These are phyloP conservation scores for Alfaro cultratus DNA, from an alignment of 2,797 vertebrate genomes.

Conservation along the genomic window DNA sequence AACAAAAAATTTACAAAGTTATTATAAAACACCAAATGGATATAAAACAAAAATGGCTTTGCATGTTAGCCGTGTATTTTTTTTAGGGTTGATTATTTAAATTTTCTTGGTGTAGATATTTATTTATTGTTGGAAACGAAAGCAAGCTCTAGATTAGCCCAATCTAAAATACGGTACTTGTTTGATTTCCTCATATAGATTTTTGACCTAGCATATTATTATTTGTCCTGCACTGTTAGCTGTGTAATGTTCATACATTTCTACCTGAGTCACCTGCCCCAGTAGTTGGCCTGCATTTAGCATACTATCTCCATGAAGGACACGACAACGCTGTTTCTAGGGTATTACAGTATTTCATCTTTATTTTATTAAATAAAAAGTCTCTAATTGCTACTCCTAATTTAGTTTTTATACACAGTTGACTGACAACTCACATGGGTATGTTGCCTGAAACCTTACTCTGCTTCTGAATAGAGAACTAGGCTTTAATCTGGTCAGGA, in stretches of 20 bases:
- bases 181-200: background rate
- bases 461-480: background rate
- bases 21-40: too few relatives aligned
- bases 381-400: background rate
- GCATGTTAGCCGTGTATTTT: background rate
- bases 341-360: background rate
- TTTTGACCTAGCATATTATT: background rate
- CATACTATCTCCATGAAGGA: background rate
- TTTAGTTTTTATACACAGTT: background rate
- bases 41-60: background rate
- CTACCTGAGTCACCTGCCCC: background rate
- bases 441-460: background rate
- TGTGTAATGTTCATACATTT: background rate
- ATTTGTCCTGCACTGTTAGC: background rate
- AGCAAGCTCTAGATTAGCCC: background rate
- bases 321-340: background rate
- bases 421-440: background rate
- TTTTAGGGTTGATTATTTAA: background rate
- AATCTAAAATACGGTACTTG: background rate
- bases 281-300: background rate
- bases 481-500: background rate
- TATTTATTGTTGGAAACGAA: background rate
- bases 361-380: background rate
- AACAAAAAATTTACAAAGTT: too few relatives aligned
- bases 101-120: background rate